Evolutionary conservation across 2,888 invertebrate species (phyloP).

Genomic region (Sarcophaga caerulescens): DNA sequence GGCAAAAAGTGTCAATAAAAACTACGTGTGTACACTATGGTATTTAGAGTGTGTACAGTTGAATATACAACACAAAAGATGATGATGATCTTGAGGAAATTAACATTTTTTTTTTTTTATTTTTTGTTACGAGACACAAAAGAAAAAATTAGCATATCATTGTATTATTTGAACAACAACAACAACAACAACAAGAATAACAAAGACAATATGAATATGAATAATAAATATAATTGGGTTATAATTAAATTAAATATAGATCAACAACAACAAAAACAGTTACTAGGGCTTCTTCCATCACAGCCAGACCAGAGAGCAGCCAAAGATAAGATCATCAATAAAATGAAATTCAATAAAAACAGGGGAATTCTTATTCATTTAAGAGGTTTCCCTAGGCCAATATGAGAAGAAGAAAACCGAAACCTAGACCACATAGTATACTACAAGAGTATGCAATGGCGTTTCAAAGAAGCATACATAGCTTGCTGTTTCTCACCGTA

Average conservation of each 20-base stretch:
- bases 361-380: slow-evolving; percentile 45
- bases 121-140: not conserved
- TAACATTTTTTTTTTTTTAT: not conserved
- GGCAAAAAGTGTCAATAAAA: slow-evolving; percentile 21
- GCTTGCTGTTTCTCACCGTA: not conserved
- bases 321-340: slow-evolving; percentile 54
- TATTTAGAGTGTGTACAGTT: not conserved
- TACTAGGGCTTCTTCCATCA: slow-evolving; percentile 37
- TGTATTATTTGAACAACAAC: slow-evolving; percentile 41
- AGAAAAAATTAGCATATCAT: slow-evolving; percentile 14
- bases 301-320: not conserved
- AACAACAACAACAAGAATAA: slow-evolving; percentile 22
- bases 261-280: slow-evolving; percentile 22
- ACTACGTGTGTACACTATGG: no score
- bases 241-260: slow-evolving; percentile 55
- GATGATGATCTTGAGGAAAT: slow-evolving; percentile 43
- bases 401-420: not conserved
- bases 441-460: no score
- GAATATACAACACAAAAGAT: not conserved
- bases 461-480: not conserved
- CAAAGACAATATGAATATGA: not conserved
- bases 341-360: slow-evolving; percentile 41
- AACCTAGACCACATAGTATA: not conserved
- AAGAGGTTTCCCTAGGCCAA: slow-evolving; percentile 54
- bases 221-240: slow-evolving; percentile 54